Evolutionary conservation across 2,888 invertebrate genomes (phyloP), one percentile per base, ranked within the genome.

Genomic region (Thymelicus lineola): DNA sequence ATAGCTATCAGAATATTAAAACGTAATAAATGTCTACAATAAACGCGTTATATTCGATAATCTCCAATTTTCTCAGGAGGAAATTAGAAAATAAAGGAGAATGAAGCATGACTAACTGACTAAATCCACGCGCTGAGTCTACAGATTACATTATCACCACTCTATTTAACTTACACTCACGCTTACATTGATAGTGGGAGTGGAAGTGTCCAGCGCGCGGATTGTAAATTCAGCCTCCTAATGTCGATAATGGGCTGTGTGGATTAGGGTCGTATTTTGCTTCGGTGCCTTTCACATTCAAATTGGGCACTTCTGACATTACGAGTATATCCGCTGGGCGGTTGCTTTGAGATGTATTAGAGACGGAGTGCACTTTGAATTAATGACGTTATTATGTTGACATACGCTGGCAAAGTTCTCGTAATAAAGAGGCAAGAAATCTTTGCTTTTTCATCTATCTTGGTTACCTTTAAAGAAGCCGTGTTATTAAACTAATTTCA

Each of bases 221-320:
- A 55, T 68, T 68, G 67, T 68, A 68, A 61, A 67, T 55, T 46
- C 61, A 55, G 45, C 46, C 68, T 46, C 68, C 38, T 68, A 57
- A 62, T 62, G 68, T 68, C 61, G 62, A 68, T 68, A 68, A 68
- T 68, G 68, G 68, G 46, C 57, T 48, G 68, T 17, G 62, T 15
- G 62, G 57, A 68, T 68, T 62, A 68, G 62, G 68, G 62, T 38
- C 62, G 62, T 62, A 68, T 62, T 68, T 68, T 62, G 68, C 55
- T 62, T 60, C 36, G 55, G 53, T 45, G 61, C 67, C 67, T 68
- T 68, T 68, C 67, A 68, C 45, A 68, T 68, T 67, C 67, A 67
- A 67, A 67, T 67, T 61, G 67, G 53, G 48, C 17, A 45, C 66
- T 15, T 6, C 67, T 35, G 45, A 46, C 36, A 58, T 46, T 60